A percentile compares a stretch with the other conserved stretches of the same genome.
Evolutionary conservation across 2,113 vertebrate genomes (phyloP).

Genomic region (Odobenus rosmarus): DNA sequence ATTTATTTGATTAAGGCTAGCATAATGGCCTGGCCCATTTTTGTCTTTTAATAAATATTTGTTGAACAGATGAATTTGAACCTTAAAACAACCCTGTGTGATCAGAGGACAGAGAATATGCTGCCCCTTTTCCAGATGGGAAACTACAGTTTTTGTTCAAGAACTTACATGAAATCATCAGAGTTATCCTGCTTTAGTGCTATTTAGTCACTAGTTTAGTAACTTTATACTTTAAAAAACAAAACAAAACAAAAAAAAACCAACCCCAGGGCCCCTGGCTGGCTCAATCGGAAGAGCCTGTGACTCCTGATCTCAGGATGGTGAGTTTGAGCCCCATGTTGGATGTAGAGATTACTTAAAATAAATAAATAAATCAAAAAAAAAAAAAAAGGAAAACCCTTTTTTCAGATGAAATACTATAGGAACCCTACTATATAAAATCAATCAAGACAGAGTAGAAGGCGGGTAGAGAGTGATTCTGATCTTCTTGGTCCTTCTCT

Average conservation of each 20-base stretch:
- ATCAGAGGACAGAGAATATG: not conserved
- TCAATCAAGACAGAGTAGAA: not conserved
- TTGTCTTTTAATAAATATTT: slow-evolving; percentile 45
- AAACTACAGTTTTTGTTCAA: not conserved
- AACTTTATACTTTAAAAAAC: not conserved
- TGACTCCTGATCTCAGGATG: not conserved
- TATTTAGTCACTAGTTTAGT: not conserved
- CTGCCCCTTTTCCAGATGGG: not conserved
- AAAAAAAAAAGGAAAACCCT: not conserved
- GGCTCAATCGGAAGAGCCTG: not conserved
- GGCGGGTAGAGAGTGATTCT: not conserved
- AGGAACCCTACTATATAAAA: not conserved
- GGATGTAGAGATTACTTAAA: not conserved
- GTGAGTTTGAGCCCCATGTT: not conserved
- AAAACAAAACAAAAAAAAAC: not conserved
- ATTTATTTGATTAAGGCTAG: slow-evolving; percentile 16
- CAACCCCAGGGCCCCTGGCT: not conserved
- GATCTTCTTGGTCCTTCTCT: not conserved
- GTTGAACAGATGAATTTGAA: not conserved
- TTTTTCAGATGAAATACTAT: not conserved
- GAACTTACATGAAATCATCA: not conserved
- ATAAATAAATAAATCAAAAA: not conserved
- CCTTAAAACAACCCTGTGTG: not conserved
- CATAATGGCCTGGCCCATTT: not conserved
- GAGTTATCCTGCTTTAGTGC: not conserved